Evolutionary conservation across 2,888 invertebrate species (phyloP).

Genomic region (Pecten maximus): DNA sequence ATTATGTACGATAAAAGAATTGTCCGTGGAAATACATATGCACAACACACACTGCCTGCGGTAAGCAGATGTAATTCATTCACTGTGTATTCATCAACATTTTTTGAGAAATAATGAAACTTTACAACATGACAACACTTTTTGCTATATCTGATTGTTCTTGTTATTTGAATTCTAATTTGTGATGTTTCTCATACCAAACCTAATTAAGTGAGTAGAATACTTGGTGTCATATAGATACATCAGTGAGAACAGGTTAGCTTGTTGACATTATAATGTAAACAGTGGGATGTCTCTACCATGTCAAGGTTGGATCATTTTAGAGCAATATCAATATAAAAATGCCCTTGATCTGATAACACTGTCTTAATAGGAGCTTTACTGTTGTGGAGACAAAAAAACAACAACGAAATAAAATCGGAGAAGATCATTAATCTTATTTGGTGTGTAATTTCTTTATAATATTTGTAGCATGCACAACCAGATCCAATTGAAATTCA

Average conservation of each 20-base stretch:
- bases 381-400: too few relatives aligned
- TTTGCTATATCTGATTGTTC: neutral
- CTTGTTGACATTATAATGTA: too few relatives aligned
- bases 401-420: too few relatives aligned
- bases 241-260: too few relatives aligned
- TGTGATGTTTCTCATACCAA: neutral
- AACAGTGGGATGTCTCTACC: too few relatives aligned
- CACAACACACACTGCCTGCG: slow-evolving; percentile 83
- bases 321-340: too few relatives aligned
- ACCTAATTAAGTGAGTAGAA: too few relatives aligned
- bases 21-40: slow-evolving; percentile 92
- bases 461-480: slow-evolving; percentile 84
- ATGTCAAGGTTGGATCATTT: too few relatives aligned
- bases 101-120: neutral
- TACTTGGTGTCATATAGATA: too few relatives aligned
- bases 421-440: too few relatives aligned
- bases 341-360: too few relatives aligned
- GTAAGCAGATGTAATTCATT: slow-evolving; percentile 69
- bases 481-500: slow-evolving; percentile 84
- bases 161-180: neutral
- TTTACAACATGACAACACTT: neutral
- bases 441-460: neutral
- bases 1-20: slow-evolving; percentile 95
- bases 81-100: neutral
- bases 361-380: too few relatives aligned